These are phyloP conservation scores for Pyrgilauda ruficollis DNA, from an alignment of 2,113 vertebrate genomes.

Conservation along the genomic window DNA sequence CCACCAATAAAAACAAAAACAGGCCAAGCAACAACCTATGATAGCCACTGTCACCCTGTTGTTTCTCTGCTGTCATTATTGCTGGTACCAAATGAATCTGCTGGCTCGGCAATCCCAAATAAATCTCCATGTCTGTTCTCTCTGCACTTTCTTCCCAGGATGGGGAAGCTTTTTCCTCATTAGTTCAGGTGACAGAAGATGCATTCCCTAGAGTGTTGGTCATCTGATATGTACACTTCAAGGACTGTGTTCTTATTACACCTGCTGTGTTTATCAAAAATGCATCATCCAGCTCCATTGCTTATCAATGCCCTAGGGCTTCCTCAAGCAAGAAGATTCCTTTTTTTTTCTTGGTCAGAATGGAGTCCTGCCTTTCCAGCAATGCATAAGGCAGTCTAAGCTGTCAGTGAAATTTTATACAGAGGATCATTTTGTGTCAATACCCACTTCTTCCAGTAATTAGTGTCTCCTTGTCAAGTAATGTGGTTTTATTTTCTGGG, in stretches of 20 bases:
- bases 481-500: background rate
- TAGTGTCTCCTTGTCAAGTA: background rate
- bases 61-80: background rate
- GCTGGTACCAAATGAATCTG: background rate
- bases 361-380: background rate
- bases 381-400: background rate
- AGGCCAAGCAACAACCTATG: rapidly evolving
- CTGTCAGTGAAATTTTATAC: background rate
- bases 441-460: background rate
- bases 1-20: background rate
- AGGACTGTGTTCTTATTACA: background rate
- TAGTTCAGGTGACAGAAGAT: background rate
- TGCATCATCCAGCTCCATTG: background rate
- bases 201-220: background rate
- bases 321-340: background rate
- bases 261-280: background rate
- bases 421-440: background rate
- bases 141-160: background rate
- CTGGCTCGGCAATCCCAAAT: background rate
- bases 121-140: background rate
- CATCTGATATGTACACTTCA: background rate
- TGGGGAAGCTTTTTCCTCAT: background rate
- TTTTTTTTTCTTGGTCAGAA: background rate
- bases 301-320: background rate
- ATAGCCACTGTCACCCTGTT: background rate